Evolutionary conservation across 2,888 invertebrate genomes (phyloP).

Genomic region (Oligia strigilis): DNA sequence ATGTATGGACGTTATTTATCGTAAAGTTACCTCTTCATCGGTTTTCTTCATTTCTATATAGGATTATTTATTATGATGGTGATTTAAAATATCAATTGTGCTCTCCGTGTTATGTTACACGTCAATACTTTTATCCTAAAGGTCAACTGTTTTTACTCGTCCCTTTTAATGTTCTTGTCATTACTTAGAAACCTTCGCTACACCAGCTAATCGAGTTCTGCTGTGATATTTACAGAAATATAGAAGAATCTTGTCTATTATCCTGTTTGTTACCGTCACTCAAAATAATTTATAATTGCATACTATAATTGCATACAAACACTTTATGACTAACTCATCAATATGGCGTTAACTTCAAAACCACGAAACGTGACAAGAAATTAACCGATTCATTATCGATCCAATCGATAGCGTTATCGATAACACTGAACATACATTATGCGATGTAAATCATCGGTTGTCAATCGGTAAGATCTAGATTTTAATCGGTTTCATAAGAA

Average conservation of each 20-base stretch:
- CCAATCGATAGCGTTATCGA: constrained; percentile 46
- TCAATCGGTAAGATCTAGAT: constrained; percentile 60
- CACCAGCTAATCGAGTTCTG: not conserved
- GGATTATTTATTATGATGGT: not conserved
- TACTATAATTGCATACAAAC: not conserved
- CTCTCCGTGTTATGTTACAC: not conserved
- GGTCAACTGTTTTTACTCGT: not conserved
- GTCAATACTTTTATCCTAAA: not conserved
- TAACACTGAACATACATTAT: constrained; percentile 55
- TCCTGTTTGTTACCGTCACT: not conserved
- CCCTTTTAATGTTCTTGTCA: not conserved
- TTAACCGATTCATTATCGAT: constrained; percentile 31
- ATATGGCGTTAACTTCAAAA: constrained; percentile 23
- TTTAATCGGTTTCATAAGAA: constrained; percentile 60
- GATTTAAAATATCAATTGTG: not conserved
- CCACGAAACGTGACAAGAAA: constrained; percentile 60
- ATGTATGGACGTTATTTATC: not conserved
- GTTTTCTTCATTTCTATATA: not conserved
- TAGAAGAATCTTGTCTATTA: not conserved
- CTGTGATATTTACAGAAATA: not conserved
- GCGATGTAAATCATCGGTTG: constrained; percentile 61
- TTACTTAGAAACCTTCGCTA: not conserved
- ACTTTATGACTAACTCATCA: constrained; percentile 9
- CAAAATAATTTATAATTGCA: not conserved
- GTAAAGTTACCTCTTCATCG: too few species aligned